A percentile compares a stretch with the other conserved stretches of the same genome.
These are phyloP conservation scores for Apamea crenata DNA, from an alignment of 2,888 invertebrate species.

Conservation along the genomic window DNA sequence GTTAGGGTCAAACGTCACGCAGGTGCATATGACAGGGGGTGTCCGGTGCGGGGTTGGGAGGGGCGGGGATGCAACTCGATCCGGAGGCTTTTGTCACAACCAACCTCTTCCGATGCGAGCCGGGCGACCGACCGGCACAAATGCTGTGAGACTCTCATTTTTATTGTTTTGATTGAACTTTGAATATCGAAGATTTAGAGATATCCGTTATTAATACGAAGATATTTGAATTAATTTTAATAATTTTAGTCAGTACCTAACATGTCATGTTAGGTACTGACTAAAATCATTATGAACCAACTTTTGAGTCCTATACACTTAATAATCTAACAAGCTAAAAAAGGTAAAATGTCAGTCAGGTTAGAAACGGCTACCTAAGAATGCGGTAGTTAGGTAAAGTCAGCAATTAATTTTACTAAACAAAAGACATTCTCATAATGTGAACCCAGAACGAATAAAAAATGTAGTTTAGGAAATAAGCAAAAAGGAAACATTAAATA, in stretches of 20 bases:
- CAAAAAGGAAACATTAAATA: conserved; percentile 4
- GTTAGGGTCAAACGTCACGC: conserved; percentile 68
- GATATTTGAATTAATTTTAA: neutral
- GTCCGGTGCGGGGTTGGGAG: conserved; percentile 25
- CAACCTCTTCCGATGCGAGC: conserved; percentile 67
- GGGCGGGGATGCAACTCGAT: conserved; percentile 73
- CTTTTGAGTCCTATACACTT: neutral
- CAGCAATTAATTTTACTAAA: conserved; percentile 30
- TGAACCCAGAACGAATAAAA: conserved; percentile 2
- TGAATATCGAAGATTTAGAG: conserved; percentile 23
- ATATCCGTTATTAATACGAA: neutral
- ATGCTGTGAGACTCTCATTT: conserved; percentile 73
- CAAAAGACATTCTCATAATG: conserved; percentile 36
- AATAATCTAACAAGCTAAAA: neutral
- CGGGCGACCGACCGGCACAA: conserved; percentile 73
- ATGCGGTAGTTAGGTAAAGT: conserved; percentile 24
- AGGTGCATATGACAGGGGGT: conserved; percentile 52
- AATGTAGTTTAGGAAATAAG: neutral
- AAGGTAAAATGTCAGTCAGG: neutral
- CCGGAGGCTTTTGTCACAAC: conserved; percentile 76
- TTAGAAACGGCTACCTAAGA: neutral
- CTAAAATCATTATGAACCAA: neutral
- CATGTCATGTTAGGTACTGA: neutral
- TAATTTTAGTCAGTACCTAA: neutral
- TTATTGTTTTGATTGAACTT: conserved; percentile 66